These are phyloP conservation scores for Chrysina gloriosa DNA, from an alignment of 2,888 invertebrate genomes.

Conservation along the genomic window DNA sequence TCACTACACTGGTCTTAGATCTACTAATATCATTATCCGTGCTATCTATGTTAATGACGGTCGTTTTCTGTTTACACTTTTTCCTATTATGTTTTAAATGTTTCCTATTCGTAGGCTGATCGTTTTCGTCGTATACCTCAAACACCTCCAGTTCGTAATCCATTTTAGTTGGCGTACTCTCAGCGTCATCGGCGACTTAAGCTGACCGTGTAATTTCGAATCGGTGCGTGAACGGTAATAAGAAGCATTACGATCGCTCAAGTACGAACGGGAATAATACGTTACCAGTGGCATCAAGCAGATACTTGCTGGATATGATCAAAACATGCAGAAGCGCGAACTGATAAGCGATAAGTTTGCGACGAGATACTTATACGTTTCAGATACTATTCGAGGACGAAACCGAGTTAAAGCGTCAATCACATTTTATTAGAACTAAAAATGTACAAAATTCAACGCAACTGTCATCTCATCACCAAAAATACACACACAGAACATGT, in stretches of 20 bases:
- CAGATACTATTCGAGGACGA: background rate
- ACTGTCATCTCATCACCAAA: constrained; percentile 40
- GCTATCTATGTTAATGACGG: constrained; percentile 50
- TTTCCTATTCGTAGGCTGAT: constrained; percentile 56
- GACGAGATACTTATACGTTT: background rate
- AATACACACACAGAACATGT: constrained; percentile 28
- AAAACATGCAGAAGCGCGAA: background rate
- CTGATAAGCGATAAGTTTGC: background rate
- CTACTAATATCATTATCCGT: constrained; percentile 58
- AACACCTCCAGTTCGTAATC: constrained; percentile 69
- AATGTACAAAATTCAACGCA: constrained; percentile 16
- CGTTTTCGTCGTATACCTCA: constrained; percentile 63
- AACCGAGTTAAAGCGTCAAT: constrained; percentile 3
- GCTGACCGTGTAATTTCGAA: constrained; percentile 13
- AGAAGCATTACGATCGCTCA: constrained; percentile 19
- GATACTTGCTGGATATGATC: background rate
- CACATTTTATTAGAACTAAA: constrained; percentile 31
- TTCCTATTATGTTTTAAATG: constrained; percentile 63
- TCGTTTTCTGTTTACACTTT: constrained; percentile 63
- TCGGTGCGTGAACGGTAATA: constrained; percentile 7
- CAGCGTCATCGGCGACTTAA: constrained; percentile 16
- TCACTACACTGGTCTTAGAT: constrained; percentile 60
- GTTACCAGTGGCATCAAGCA: constrained; percentile 23
- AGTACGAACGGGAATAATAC: constrained; percentile 20
- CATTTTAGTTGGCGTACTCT: constrained; percentile 53